Conservation (phyloP, 2,888 invertebrate genomes). For the Pheosia gnoma region DNA sequence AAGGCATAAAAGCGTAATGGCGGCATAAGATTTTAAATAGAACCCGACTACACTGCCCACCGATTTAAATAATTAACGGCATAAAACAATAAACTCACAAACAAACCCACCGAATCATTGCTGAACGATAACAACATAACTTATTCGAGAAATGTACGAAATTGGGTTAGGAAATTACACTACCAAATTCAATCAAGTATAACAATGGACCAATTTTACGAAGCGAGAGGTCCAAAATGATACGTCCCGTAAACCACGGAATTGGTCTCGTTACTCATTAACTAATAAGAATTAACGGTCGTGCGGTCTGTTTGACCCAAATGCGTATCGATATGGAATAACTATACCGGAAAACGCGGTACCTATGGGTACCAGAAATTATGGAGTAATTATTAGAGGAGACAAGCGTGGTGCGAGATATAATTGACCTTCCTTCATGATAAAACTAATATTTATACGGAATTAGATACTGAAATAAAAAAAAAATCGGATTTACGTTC, state of each 20-base stretch:
- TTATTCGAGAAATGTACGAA: conserved; percentile 4
- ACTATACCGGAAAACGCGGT: conserved; percentile 24
- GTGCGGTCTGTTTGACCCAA: conserved; percentile 32
- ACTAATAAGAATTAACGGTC: conserved; percentile 45
- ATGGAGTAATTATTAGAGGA: too few relatives aligned
- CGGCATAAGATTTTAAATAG: too few relatives aligned
- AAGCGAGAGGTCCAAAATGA: conserved; percentile 19
- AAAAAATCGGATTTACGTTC: too few relatives aligned
- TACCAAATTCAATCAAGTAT: conserved; percentile 42
- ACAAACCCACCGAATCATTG: conserved; percentile 1
- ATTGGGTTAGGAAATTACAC: conserved; percentile 20
- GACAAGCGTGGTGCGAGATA: too few relatives aligned
- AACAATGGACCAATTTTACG: conserved; percentile 43
- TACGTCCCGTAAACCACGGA: conserved; percentile 27
- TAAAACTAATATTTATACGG: too few relatives aligned
- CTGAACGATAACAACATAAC: not conserved
- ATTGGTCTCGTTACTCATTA: conserved; percentile 25
- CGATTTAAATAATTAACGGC: too few relatives aligned
- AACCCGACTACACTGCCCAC: too few relatives aligned
- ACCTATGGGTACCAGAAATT: conserved; percentile 5
- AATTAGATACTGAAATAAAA: too few relatives aligned
- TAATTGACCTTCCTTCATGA: too few relatives aligned
- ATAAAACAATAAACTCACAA: not conserved
- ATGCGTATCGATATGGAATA: conserved; percentile 39
- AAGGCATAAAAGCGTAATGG: too few relatives aligned